phyloP scores from a whole-genome alignment of 2,113 vertebrate genomes.

The Tonatia bakeri region DNA sequence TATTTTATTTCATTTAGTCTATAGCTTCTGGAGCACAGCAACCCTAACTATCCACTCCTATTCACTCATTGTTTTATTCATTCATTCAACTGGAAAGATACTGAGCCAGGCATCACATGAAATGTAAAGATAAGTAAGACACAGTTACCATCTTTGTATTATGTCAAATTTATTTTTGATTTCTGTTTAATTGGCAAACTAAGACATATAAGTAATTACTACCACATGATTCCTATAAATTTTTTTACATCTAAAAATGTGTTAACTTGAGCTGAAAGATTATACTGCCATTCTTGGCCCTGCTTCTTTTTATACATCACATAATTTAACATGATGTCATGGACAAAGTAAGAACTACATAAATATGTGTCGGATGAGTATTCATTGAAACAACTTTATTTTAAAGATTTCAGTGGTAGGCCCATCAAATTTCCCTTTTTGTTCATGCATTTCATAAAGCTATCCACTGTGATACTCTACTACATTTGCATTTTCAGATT shows the following conservation, averaged over 20 bases:
- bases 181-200: neutral
- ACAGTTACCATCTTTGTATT: neutral
- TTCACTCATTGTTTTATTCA: neutral
- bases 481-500: slow-evolving; percentile 11
- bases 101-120: neutral
- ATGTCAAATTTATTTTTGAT: neutral
- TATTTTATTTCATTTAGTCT: neutral
- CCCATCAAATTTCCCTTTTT: neutral
- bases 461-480: neutral
- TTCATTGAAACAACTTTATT: neutral
- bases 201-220: neutral
- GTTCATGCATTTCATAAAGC: neutral
- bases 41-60: neutral
- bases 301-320: neutral
- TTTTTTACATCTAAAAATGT: neutral
- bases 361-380: neutral
- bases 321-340: neutral
- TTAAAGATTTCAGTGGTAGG: neutral
- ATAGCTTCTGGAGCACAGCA: neutral
- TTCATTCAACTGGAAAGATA: slow-evolving; percentile 19
- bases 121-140: neutral
- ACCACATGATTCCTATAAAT: neutral
- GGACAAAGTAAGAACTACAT: neutral
- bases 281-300: neutral
- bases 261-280: neutral